Percentiles rank a stretch among this genome's conserved stretches.
These are phyloP conservation scores for Cydia amplana DNA, from an alignment of 1,140 invertebrate genomes.

Conservation along the genomic window DNA sequence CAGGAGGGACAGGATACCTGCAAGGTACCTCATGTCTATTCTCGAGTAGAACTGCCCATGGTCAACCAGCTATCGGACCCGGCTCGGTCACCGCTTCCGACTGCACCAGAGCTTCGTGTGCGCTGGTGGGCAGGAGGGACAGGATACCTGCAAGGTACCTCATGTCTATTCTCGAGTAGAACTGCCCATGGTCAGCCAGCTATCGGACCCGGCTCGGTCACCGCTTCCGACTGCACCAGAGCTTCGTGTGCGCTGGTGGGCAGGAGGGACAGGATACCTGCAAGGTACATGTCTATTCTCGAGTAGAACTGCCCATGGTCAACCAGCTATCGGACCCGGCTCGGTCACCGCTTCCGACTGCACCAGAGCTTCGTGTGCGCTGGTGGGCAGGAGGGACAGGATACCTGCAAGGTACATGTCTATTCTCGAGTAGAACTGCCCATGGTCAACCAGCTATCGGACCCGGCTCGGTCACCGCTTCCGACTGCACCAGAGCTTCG, in stretches of 20 bases:
- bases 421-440: constrained; percentile 81
- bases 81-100: constrained; percentile 82
- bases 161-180: too few species aligned
- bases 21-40: too few species aligned
- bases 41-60: constrained; percentile 80
- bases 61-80: constrained; percentile 76
- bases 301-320: constrained; percentile 81
- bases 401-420: too few species aligned
- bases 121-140: constrained; percentile 84
- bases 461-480: constrained; percentile 84
- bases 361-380: constrained; percentile 88
- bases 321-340: constrained; percentile 74
- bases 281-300: too few species aligned
- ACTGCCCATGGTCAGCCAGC: constrained; percentile 77
- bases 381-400: constrained; percentile 83
- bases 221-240: constrained; percentile 83
- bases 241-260: constrained; percentile 89
- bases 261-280: constrained; percentile 81
- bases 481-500: constrained; percentile 84
- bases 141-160: constrained; percentile 82
- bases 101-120: constrained; percentile 87
- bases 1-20: constrained; percentile 81
- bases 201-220: constrained; percentile 81
- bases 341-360: constrained; percentile 83
- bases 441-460: constrained; percentile 68